Base-by-base conservation (phyloP, 2,797 vertebrate species). In the Acestrorhynchus altus region DNA sequence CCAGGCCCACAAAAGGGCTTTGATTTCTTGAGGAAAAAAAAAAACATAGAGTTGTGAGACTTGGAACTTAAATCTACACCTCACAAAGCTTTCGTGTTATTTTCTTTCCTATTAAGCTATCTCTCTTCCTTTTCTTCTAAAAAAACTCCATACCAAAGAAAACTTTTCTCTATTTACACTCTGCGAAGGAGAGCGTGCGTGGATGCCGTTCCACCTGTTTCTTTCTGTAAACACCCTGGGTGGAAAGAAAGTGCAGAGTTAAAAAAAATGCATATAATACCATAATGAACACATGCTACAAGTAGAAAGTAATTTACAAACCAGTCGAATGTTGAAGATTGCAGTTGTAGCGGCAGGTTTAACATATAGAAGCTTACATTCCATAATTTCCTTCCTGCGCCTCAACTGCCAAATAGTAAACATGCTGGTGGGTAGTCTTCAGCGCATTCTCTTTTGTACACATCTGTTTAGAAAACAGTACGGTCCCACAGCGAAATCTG, bases 1-100 rank as follows among this genome's bases (percentile, higher is more conserved):
- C 90, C 90, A 90, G 87, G 86, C 88, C 79, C 91, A 93, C 92
- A 94, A 94, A 94, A 92, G 90, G 87, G 90, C 93, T 94, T 94
- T 94, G 92, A 93, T 94, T 93, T 89, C 88, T 91, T 90, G 9
- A 12, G 18, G 22, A 22, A 13, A 61, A 61, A 61, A 64, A 63
- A 63, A 60, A 35, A 35, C 35, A 39, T n/a, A n/a, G 5, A 91
- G 89, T 92, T 92, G 89, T 88, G 89, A 87, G 92, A 89, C 90
- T 89, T 90, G 86, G 90, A 89, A 91, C 92, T 93, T 91, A 92
- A 92, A 93, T 89, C 89, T 87, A 82, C 80, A 91, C 91, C 90
- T 93, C 78, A 88, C 76, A 86, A 84, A 87, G 85, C 83, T 78
- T 67, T 57, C 76, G 72, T 77, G 76, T 24, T 64, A 26, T 75